These are phyloP conservation scores for Camarhynchus parvulus DNA, from an alignment of 2,113 vertebrate genomes.

Conservation along the genomic window DNA sequence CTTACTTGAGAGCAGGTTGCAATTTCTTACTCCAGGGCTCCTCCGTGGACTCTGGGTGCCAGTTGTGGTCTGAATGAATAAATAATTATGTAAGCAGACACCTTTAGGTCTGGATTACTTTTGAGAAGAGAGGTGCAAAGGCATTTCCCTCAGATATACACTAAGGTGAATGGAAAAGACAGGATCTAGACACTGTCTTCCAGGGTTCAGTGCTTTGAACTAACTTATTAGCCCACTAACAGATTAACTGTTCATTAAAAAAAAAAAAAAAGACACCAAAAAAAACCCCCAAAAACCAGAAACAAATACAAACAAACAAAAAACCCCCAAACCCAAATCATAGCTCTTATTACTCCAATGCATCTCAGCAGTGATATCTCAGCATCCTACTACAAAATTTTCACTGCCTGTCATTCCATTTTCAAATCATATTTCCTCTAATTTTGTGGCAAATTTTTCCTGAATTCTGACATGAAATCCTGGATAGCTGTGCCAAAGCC, in stretches of 20 bases:
- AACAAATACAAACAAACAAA: neutral
- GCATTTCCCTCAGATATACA: neutral
- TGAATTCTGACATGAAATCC: neutral
- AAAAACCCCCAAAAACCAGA: no score
- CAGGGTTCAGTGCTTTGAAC: neutral
- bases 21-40: neutral
- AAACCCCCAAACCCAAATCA: neutral
- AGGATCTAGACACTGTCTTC: neutral
- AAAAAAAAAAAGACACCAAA: no score
- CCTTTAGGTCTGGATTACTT: neutral
- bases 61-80: neutral
- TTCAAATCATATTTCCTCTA: neutral
- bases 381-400: neutral
- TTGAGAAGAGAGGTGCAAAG: neutral
- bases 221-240: neutral
- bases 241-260: neutral
- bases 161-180: neutral
- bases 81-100: neutral
- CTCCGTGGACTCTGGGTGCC: neutral
- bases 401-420: neutral
- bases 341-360: neutral
- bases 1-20: neutral
- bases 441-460: neutral
- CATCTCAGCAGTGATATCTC: neutral
- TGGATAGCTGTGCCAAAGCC: neutral